phyloP scores from a whole-genome alignment of 1,140 invertebrate genomes.

The Dysdera silvatica region DNA sequence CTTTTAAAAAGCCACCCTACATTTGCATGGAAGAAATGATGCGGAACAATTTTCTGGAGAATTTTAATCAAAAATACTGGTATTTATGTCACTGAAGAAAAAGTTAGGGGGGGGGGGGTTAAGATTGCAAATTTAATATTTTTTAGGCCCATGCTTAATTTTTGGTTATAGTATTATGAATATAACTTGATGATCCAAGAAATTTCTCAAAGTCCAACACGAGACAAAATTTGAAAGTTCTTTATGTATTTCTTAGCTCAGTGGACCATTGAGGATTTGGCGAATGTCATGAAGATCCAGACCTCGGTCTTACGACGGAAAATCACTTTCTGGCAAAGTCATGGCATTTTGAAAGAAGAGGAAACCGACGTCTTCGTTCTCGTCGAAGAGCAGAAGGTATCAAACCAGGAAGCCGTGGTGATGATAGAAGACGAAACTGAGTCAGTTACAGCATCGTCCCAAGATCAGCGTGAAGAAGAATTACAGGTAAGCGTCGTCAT shows the following conservation, averaged over 20 bases:
- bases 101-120: too few species aligned
- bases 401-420: slow-evolving; percentile 44
- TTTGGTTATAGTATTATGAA: too few species aligned
- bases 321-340: slow-evolving; percentile 77
- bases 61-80: too few species aligned
- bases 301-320: slow-evolving; percentile 70
- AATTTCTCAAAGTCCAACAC: too few species aligned
- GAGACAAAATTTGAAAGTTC: slow-evolving; percentile 9
- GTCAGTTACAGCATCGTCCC: slow-evolving; percentile 83
- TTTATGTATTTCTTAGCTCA: slow-evolving; percentile 49
- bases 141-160: too few species aligned
- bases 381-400: slow-evolving; percentile 58
- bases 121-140: too few species aligned
- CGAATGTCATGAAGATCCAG: slow-evolving; percentile 72
- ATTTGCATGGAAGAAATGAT: too few species aligned
- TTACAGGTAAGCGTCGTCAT: slow-evolving; percentile 54
- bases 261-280: slow-evolving; percentile 77
- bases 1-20: too few species aligned
- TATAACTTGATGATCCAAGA: too few species aligned
- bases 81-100: too few species aligned
- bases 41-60: too few species aligned
- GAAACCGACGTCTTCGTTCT: slow-evolving; percentile 65
- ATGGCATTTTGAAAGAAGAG: slow-evolving; percentile 68
- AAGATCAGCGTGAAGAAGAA: slow-evolving; percentile 86
- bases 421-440: slow-evolving; percentile 80